Conservation (phyloP, 2,888 invertebrate species). For the Amphipoea lucens region DNA sequence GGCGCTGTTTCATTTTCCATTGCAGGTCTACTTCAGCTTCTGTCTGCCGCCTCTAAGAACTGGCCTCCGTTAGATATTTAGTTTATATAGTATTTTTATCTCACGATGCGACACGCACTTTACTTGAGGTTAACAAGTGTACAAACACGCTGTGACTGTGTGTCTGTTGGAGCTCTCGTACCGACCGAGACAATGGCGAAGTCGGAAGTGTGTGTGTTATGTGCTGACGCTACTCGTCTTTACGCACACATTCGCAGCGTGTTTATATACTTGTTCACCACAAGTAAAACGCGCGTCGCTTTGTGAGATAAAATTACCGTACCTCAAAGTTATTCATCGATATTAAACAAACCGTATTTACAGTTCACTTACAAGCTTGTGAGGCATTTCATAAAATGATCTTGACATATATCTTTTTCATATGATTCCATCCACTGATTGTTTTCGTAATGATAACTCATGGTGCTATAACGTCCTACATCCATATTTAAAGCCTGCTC, state of each 20-base stretch:
- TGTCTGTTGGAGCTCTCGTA: too few relatives aligned
- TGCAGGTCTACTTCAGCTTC: neutral
- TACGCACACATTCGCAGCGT: neutral
- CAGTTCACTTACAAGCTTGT: slow-evolving; percentile 22
- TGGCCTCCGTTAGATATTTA: neutral
- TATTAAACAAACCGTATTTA: neutral
- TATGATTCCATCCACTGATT: neutral
- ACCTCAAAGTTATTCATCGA: neutral
- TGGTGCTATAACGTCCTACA: slow-evolving; percentile 10
- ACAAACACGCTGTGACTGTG: too few relatives aligned
- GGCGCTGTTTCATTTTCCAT: neutral
- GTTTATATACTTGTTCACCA: neutral
- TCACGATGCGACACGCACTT: neutral
- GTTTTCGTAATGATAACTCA: slow-evolving; percentile 8
- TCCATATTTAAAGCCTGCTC: slow-evolving; percentile 11
- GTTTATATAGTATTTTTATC: neutral
- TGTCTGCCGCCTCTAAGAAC: neutral
- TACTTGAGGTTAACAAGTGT: neutral
- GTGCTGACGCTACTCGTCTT: neutral
- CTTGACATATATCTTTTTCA: neutral
- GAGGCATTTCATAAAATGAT: slow-evolving; percentile 25
- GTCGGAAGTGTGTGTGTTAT: neutral
- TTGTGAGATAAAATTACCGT: neutral
- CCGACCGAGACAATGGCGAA: neutral
- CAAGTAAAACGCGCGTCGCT: neutral